Base-by-base conservation (phyloP, 2,888 invertebrate species). In the Harmothoe impar region DNA sequence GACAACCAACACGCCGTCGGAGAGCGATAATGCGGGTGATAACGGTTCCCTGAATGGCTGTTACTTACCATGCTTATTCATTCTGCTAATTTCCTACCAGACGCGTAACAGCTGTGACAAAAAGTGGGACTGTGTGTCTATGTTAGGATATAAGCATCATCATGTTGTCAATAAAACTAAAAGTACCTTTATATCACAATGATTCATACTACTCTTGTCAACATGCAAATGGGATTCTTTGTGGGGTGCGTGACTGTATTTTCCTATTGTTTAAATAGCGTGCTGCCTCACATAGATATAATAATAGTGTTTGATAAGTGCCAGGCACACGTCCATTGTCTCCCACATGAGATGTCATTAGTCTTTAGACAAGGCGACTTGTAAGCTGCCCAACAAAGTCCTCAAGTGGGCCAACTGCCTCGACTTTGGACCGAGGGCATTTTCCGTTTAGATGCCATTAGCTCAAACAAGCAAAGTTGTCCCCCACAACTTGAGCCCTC, bases 11-110 rank as follows among this genome's bases (percentile, higher is more conserved):
- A 62, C 62, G 25, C 62, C 43, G 10, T 5, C 23, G 15, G 62
- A n/a, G 43, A n/a, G 81, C 43, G 81, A 81, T 81, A 81, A 81
- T 81, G 81, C 81, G 81, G 81, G 81, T 43, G 81, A 81, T 81
- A 81, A 81, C 15, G 81, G 15, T 15, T 72, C 31, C 31, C 25
- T 23, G 81, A 81, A 81, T 81, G n/a, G 81, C 43, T 43, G 20
- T n/a, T 81, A 33, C 43, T 81, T 23, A 81, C 1, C 15, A n/a
- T 15, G 29, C 72, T 72, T 72, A 72, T 72, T 72, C 72, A 72
- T 72, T 72, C 72, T 43, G 25, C 43, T n/a, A 43, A 43, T 33
- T 20, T 20, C 81, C 20, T 15, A 23, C 81, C 81, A 20, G 17
- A n/a, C n/a, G 12, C 17, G 81, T 25, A 35, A 43, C 81, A 81